phyloP scores from a whole-genome alignment of 37 sponge, comb jelly and placozoan species.

The Spongilla lacustris region DNA sequence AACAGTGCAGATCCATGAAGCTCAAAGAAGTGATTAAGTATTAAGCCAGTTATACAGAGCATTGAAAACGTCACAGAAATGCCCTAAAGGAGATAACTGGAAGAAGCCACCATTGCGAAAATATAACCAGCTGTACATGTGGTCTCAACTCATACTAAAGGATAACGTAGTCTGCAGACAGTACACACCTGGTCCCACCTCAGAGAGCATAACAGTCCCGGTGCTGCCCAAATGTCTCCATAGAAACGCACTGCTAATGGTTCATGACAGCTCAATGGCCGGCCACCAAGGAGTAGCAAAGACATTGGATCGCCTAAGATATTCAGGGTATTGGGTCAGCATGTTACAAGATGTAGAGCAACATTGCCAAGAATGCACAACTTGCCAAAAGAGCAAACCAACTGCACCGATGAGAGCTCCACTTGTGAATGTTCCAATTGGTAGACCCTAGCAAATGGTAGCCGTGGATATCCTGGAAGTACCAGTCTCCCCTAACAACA shows the following conservation, averaged over 20 bases:
- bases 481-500: slow-evolving; percentile 38
- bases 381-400: slow-evolving; percentile 31
- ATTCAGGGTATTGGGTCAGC: slow-evolving; percentile 58
- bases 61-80: too few relatives aligned
- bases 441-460: slow-evolving; percentile 45
- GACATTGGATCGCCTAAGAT: slow-evolving; percentile 42
- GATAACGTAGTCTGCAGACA: slow-evolving; percentile 51
- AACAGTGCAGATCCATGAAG: too few relatives aligned
- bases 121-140: slow-evolving; percentile 51
- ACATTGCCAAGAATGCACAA: slow-evolving; percentile 49
- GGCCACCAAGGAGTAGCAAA: slow-evolving; percentile 66
- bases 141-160: slow-evolving; percentile 41
- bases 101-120: slow-evolving; percentile 26
- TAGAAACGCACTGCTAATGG: background rate
- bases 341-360: slow-evolving; percentile 36
- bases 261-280: slow-evolving; percentile 28
- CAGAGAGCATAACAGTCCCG: slow-evolving; percentile 22
- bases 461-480: slow-evolving; percentile 57
- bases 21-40: too few relatives aligned
- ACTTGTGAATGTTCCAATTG: background rate
- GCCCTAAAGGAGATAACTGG: slow-evolving; percentile 12
- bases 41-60: too few relatives aligned
- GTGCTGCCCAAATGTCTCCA: slow-evolving; percentile 15
- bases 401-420: slow-evolving; percentile 6
- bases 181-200: slow-evolving; percentile 24